A percentile compares a stretch with the other conserved stretches of the same genome.
Evolutionary conservation across 2,113 vertebrate species (phyloP).

Genomic region (Plestiodon gilberti): DNA sequence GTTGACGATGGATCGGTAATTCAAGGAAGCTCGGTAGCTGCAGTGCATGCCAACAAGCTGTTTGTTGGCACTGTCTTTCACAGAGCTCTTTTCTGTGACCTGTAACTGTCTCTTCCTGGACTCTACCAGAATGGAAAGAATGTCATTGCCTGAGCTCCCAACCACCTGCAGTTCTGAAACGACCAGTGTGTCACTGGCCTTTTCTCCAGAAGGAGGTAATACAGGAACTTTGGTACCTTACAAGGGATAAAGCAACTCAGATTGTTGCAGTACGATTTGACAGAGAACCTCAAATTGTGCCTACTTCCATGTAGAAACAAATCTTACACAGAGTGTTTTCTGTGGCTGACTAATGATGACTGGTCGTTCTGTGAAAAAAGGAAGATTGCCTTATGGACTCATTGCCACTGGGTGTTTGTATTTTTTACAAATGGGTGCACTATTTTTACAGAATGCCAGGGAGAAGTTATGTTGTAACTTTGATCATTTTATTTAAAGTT

Average conservation of each 20-base stretch:
- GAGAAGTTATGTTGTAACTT: neutral
- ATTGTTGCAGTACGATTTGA: neutral
- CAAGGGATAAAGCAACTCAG: too few relatives aligned
- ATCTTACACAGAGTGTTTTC: neutral
- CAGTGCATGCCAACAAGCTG: constrained; percentile 78
- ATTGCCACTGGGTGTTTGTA: neutral
- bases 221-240: neutral
- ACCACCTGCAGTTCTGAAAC: constrained; percentile 1
- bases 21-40: constrained; percentile 85
- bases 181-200: constrained; percentile 2
- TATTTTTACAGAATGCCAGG: neutral
- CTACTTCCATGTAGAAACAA: neutral
- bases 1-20: constrained; percentile 85
- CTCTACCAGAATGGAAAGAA: neutral
- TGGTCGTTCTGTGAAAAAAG: neutral
- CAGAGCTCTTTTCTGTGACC: constrained; percentile 86
- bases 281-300: neutral
- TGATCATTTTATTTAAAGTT: neutral
- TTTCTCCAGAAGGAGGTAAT: constrained; percentile 4
- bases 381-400: neutral
- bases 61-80: constrained; percentile 91
- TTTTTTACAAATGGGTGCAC: neutral
- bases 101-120: constrained; percentile 48
- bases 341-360: neutral
- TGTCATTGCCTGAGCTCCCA: neutral